These are phyloP conservation scores for Lethenteron camtschaticum DNA, from an alignment of 2,113 vertebrate genomes.

Conservation along the genomic window DNA sequence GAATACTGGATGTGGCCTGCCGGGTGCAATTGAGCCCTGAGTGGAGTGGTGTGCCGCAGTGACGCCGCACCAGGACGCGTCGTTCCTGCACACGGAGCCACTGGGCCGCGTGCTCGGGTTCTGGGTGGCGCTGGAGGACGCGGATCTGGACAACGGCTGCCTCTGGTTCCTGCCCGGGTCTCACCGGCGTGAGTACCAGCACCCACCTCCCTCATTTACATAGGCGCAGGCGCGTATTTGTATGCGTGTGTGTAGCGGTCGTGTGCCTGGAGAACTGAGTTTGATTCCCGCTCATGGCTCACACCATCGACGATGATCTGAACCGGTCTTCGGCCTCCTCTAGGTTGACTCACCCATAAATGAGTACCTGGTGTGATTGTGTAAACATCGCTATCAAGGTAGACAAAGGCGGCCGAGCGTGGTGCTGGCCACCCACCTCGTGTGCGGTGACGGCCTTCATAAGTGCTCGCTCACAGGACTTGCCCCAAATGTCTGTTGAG, in stretches of 20 bases:
- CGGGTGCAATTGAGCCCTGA: no score
- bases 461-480: neutral
- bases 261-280: neutral
- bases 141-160: constrained; percentile 50
- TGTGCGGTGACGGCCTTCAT: neutral
- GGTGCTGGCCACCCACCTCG: no score
- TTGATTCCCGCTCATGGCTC: neutral
- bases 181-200: constrained; percentile 36
- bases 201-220: neutral
- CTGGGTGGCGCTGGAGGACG: constrained; percentile 73
- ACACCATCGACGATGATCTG: neutral
- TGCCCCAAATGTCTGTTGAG: neutral
- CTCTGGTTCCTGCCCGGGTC: constrained; percentile 85
- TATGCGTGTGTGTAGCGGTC: neutral
- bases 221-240: neutral
- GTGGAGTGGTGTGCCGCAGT: constrained; percentile 22
- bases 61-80: constrained; percentile 61
- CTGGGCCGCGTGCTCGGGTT: constrained; percentile 52
- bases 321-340: neutral
- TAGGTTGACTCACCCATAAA: neutral
- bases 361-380: neutral
- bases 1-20: no score
- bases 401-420: neutral
- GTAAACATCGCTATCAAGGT: neutral
- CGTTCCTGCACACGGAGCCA: constrained; percentile 70